Base-by-base conservation (phyloP, 1,140 invertebrate species). In the Schmidtea mediterranea region DNA sequence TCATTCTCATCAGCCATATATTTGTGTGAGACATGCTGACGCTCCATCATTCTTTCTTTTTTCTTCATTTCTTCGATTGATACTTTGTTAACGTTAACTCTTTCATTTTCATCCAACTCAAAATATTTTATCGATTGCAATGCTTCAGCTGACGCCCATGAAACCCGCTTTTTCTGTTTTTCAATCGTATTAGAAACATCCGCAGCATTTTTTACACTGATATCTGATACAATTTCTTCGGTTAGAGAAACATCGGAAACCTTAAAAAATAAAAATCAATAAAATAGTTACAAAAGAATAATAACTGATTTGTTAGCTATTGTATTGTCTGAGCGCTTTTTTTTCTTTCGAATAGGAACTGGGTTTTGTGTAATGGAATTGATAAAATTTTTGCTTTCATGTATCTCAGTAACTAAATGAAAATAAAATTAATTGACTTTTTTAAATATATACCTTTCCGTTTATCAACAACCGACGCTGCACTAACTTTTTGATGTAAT, bases 71-170 rank as follows among this genome's bases (percentile, higher is more conserved):
- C 46, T 36, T 48, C 46, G 2, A n/a, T n/a, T 6, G 12, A 22
- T 23, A 38, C 12, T 22, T 40, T 37, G 19, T 39, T 48, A 24
- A 48, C 46, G 36, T 48, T 48, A 40, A 48, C 46, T 32, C 46
- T 37, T 24, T 48, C 46, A 24, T 37, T 48, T 48, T 48, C 46
- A 40, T 48, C 46, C 3, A 48, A 5, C 24, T 32, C 24, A 24
- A 48, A 48, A 19, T 32, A 48, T 18, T 18, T 38, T n/a, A 48
- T 24, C 9, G 36, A 15, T 18, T 23, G 15, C 6, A 48, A 22
- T 5, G 8, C 46, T 18, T 40, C 46, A 13, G 16, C 46, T 48
- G 46, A 24, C 5, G 46, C 46, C 46, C 46, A 48, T 16, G 36
- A 19, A 23, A 48, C 46, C 9, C 46, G 2, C 15, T 40, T 37